A percentile compares a stretch with the other conserved stretches of the same genome.
Evolutionary conservation across 2,797 vertebrate species (phyloP).

Genomic region (Coilia nasus): DNA sequence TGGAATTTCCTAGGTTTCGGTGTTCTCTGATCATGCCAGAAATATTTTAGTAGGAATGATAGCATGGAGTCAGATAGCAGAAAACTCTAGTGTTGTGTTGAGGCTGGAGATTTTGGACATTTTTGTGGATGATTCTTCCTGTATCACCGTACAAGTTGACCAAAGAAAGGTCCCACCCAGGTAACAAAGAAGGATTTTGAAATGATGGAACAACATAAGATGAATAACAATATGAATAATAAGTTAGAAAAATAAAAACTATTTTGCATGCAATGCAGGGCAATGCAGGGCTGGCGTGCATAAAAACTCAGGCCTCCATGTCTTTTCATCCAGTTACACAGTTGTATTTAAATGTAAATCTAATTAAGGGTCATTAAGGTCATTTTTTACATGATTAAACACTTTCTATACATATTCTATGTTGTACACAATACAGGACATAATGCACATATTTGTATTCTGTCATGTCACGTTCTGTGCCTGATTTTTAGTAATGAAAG

Average conservation of each 20-base stretch:
- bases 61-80: background rate
- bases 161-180: background rate
- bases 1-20: conserved; percentile 41
- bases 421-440: conserved; percentile 14
- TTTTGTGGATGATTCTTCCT: background rate
- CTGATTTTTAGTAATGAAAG: conserved; percentile 32
- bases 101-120: background rate
- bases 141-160: background rate
- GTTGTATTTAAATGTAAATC: background rate
- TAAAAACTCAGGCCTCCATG: background rate
- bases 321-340: background rate
- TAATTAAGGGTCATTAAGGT: background rate
- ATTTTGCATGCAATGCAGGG: background rate
- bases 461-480: background rate
- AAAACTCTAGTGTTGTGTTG: background rate
- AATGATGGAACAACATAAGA: background rate
- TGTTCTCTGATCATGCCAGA: conserved; percentile 24
- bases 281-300: background rate
- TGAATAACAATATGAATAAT: background rate
- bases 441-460: conserved; percentile 22
- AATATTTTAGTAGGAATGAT: conserved; percentile 13
- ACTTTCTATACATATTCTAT: conserved; percentile 3
- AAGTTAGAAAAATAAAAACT: background rate
- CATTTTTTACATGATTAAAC: background rate
- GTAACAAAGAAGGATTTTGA: background rate